Evolutionary conservation across 2,888 invertebrate genomes (phyloP).

Genomic region (Drosophila tanythrix): DNA sequence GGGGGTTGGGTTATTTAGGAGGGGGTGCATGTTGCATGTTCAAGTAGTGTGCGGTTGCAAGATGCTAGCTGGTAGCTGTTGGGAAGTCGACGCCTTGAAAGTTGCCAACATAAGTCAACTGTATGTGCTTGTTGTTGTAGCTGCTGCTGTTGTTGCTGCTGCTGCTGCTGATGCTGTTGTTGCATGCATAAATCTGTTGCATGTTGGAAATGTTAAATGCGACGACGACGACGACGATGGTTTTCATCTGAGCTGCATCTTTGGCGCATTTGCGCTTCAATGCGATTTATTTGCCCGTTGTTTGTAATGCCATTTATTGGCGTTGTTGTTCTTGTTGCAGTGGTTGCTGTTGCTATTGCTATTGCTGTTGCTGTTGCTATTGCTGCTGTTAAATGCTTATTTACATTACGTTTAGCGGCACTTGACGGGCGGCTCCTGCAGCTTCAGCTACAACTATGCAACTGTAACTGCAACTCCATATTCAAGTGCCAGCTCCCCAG

Average conservation of each 20-base stretch:
- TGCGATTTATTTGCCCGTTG: constrained; percentile 80
- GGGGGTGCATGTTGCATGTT: constrained; percentile 60
- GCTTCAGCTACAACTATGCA: constrained; percentile 15
- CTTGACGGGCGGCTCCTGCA: constrained; percentile 57
- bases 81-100: constrained; percentile 59
- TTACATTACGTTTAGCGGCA: constrained; percentile 82
- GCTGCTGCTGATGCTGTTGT: constrained; percentile 34
- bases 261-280: constrained; percentile 77
- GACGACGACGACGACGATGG: constrained; percentile 45
- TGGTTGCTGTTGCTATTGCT: constrained; percentile 33
- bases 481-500: constrained; percentile 54
- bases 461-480: constrained; percentile 34
- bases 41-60: constrained; percentile 51
- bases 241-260: constrained; percentile 67
- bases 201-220: constrained; percentile 80
- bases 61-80: constrained; percentile 34
- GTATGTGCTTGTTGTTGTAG: constrained; percentile 57
- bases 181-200: constrained; percentile 81
- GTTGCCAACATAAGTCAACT: constrained; percentile 75
- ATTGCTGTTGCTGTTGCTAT: constrained; percentile 30
- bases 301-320: constrained; percentile 80
- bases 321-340: constrained; percentile 30
- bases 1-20: background rate
- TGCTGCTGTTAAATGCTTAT: constrained; percentile 79
- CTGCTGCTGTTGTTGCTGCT: constrained; percentile 1